Base-by-base conservation (phyloP, 2,113 vertebrate genomes). In the Heterotis niloticus region DNA sequence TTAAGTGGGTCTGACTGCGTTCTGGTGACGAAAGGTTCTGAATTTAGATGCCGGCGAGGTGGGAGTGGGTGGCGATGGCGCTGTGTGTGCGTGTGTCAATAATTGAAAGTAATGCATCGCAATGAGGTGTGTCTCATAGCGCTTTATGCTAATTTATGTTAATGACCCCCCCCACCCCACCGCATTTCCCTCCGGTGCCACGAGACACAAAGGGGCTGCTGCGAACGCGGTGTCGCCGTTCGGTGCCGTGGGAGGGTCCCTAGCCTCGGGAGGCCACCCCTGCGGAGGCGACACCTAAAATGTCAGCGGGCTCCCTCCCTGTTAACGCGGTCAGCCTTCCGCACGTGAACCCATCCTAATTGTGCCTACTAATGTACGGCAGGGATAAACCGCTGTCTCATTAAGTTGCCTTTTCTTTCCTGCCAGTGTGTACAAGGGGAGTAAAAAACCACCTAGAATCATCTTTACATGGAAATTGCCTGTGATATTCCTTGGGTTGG, bases 261-360 rank as follows among this genome's bases (percentile, higher is more conserved):
- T 54, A n/a, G 12, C 23, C 70, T 34, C 52, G 7, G 17, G 26
- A 18, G 28, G 71, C 59, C 14, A 28, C 24, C 29, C 66, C 66
- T 29, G 26, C 2, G 13, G 54, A 57, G 62, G 23, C 3, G 54
- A 72, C 56, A 16, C 12, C 20, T 57, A 23, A 68, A 80, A 77
- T 77, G 56, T 74, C 73, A 68, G 73, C n/a, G 52, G 54, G 56
- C 73, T 76, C 54, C 20, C 23, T 62, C 56, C 67, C 64, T 23
- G 23, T 51, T 64, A 71, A 73, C 66, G 68, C 14, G 26, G 29
- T 34, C 44, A n/a, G 80, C 79, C 64, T 67, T 57, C 77, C 62
- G 75, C 83, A 82, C 85, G 84, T 83, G 79, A 85, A 84, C 84
- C 54, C 12, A 73, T 79, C 78, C 75, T 85, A 84, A 87, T 87